Evolutionary conservation across 2,888 invertebrate genomes (phyloP), one percentile per base, ranked within the genome.

Genomic region (Drosophila helvetica): DNA sequence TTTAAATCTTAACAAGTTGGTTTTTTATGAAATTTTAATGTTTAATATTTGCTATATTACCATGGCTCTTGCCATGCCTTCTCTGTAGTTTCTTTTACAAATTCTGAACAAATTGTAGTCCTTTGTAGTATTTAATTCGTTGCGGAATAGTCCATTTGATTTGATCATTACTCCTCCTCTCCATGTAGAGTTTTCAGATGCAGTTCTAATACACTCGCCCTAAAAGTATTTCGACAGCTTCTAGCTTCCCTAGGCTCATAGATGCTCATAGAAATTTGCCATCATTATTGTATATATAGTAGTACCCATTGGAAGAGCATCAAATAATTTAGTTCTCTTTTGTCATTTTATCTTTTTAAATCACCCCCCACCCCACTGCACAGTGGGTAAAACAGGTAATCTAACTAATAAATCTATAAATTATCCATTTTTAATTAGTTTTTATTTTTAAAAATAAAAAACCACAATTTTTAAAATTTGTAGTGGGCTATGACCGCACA

Each of bases 21-120:
- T 15, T 38, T 38, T 30, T 15, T 15, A 8, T 58, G 58, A 66
- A 62, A 63, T 67, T 45, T 10, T 18, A 45, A 45, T 45, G 9
- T n/a, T 15, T 42, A 22, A 43, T 45, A 18, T 45, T 45, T 7
- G 10, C 5, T 43, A 17, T 43, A 43, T 7, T 33, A 12, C 33
- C 33, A 33, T 33, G 3, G 12, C 38, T n/a, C 15, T 15, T 6
- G n/a, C 38, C n/a, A 38, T 38, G 38, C 38, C 2, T n/a, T 38
- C 38, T 38, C n/a, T 38, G 38, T 38, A 15, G 38, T 38, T 38
- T n/a, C n/a, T 5, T 15, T 5, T 38, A 38, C 15, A 12, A 33
- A 12, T 4, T 33, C 33, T 33, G 12, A 33, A 12, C n/a, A 38
- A 38, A 2, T 38, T 6, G 7, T 38, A n/a, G 38, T 38, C 38